Percentiles rank a stretch among this genome's conserved stretches.
Conservation (phyloP, 2,888 invertebrate genomes). For the Thereva unica region DNA sequence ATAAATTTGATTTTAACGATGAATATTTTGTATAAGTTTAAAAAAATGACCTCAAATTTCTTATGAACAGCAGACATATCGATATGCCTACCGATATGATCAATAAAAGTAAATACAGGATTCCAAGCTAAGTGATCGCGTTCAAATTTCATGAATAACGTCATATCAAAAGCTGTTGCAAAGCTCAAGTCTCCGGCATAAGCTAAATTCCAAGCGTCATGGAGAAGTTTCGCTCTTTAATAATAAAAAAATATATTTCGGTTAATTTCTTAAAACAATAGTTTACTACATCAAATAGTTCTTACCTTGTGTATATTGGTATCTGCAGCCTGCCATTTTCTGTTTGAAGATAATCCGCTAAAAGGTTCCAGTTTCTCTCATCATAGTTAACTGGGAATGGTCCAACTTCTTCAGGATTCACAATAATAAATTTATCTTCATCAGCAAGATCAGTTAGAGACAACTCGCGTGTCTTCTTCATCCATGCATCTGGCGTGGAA, state of each 20-base stretch:
- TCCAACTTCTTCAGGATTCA: slow-evolving; percentile 84
- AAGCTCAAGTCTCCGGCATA: slow-evolving; percentile 78
- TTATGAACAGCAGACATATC: slow-evolving; percentile 67
- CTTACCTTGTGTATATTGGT: slow-evolving; percentile 67
- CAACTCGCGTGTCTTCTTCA: slow-evolving; percentile 64
- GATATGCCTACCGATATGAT: slow-evolving; percentile 77
- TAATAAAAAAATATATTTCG: background rate
- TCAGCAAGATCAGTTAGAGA: slow-evolving; percentile 62
- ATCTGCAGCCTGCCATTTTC: slow-evolving; percentile 62
- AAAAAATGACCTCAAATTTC: slow-evolving; percentile 69
- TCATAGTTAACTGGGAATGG: slow-evolving; percentile 86
- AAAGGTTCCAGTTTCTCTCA: slow-evolving; percentile 72
- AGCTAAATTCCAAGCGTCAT: slow-evolving; percentile 79
- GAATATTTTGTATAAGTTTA: slow-evolving; percentile 3
- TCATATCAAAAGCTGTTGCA: slow-evolving; percentile 77
- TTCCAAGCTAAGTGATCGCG: slow-evolving; percentile 79
- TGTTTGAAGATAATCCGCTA: slow-evolving; percentile 67
- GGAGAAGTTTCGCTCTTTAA: slow-evolving; percentile 70
- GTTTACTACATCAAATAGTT: background rate
- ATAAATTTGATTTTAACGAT: slow-evolving; percentile 31
- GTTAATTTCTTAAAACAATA: background rate
- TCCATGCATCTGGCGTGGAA: slow-evolving; percentile 66
- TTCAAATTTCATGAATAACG: slow-evolving; percentile 73
- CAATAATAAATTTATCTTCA: slow-evolving; percentile 70
- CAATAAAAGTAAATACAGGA: slow-evolving; percentile 80